Percentiles rank a stretch among this genome's conserved stretches.
These are phyloP conservation scores for Platygyra sinensis DNA, from an alignment of 64 coral and sea anemone species.

Conservation along the genomic window DNA sequence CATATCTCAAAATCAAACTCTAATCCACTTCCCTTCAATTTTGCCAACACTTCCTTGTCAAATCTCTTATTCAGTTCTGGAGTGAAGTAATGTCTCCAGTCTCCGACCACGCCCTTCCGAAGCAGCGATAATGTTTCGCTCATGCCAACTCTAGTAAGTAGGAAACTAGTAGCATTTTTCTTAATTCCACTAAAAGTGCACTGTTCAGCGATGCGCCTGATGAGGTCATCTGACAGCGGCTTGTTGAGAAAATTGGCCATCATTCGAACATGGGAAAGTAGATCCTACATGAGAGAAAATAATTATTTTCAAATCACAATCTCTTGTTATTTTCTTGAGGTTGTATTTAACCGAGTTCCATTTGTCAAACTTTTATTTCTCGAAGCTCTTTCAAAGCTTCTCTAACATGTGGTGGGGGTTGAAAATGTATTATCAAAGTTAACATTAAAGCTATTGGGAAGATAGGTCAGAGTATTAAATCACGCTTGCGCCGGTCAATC, in stretches of 20 bases:
- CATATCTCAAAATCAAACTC: neutral
- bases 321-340: no score
- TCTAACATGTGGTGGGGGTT: no score
- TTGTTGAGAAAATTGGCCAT: conserved; percentile 20
- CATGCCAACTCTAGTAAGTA: neutral
- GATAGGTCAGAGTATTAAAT: no score
- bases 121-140: neutral
- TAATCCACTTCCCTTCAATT: neutral
- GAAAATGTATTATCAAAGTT: no score
- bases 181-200: conserved; percentile 13
- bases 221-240: conserved; percentile 2
- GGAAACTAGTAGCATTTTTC: neutral
- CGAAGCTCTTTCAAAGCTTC: no score
- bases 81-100: neutral
- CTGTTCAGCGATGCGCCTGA: conserved; percentile 6
- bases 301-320: no score
- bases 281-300: neutral
- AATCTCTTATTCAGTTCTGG: conserved; percentile 2
- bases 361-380: no score
- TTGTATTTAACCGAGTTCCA: no score
- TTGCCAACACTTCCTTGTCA: neutral
- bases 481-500: no score
- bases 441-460: no score
- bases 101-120: neutral
- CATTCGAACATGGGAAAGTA: neutral